phyloP scores from a whole-genome alignment of 2,888 invertebrate genomes.

The Pyrrhosoma nymphula region DNA sequence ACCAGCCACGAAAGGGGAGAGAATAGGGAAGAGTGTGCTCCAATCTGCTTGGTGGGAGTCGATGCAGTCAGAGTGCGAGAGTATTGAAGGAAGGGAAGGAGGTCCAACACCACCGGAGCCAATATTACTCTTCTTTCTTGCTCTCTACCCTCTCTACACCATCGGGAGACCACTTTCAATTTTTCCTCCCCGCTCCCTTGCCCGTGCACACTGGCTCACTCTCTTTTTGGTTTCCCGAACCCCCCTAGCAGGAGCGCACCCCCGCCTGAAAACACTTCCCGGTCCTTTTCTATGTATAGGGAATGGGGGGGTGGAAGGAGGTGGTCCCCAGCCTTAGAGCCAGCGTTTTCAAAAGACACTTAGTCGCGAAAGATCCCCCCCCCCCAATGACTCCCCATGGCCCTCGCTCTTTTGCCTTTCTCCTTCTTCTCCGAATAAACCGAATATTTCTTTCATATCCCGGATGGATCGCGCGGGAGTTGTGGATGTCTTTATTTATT shows the following conservation, averaged over 20 bases:
- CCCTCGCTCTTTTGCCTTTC: neutral
- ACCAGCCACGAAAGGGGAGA: too few relatives aligned
- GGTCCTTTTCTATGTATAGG: too few relatives aligned
- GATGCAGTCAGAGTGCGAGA: neutral
- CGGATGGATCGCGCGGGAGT: neutral
- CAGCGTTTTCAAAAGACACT: neutral
- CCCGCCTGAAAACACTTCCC: too few relatives aligned
- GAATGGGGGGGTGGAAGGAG: too few relatives aligned
- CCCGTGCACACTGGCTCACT: neutral
- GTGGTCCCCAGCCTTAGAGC: neutral
- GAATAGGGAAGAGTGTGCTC: too few relatives aligned
- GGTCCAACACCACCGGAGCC: neutral
- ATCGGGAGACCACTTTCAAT: neutral
- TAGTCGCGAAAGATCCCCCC: neutral
- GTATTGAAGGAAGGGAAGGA: neutral
- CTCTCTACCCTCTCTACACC: neutral
- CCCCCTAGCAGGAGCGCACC: neutral
- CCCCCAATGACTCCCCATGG: neutral
- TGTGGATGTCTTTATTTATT: too few relatives aligned
- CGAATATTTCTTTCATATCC: constrained; percentile 28
- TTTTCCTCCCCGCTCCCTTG: neutral
- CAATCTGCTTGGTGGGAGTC: neutral
- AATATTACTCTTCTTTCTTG: neutral
- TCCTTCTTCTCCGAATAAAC: neutral
- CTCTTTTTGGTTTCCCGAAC: neutral